These are phyloP conservation scores for Hyppa rectilinea DNA, from an alignment of 2,888 invertebrate species.

Conservation along the genomic window DNA sequence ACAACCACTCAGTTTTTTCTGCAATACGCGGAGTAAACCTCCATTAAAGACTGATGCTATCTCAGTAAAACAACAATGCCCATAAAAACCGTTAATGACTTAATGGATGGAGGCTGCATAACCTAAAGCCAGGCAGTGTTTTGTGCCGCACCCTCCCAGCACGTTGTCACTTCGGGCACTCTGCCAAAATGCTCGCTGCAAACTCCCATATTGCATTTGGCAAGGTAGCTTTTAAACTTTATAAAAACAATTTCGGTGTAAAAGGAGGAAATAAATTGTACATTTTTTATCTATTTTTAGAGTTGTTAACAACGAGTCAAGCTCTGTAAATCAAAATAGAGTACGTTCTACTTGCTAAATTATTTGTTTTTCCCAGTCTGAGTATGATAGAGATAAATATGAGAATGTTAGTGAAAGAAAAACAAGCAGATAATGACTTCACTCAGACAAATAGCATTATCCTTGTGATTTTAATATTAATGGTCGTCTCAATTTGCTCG, in stretches of 20 bases:
- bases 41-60: conserved; percentile 35
- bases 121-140: conserved; percentile 59
- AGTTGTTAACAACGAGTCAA: conserved; percentile 3
- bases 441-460: conserved; percentile 35
- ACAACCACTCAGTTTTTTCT: conserved; percentile 20
- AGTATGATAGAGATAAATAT: conserved; percentile 30
- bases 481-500: conserved; percentile 15
- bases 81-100: conserved; percentile 61
- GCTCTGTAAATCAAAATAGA: conserved; percentile 39
- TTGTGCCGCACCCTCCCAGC: conserved; percentile 45
- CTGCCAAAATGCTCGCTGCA: conserved; percentile 54
- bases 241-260: conserved; percentile 44
- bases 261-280: conserved; percentile 30
- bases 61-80: conserved; percentile 53
- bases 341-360: conserved; percentile 17
- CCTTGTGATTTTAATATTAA: conserved; percentile 45
- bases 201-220: conserved; percentile 54
- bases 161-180: conserved; percentile 52
- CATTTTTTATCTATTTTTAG: conserved; percentile 25
- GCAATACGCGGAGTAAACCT: conserved; percentile 8
- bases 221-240: conserved; percentile 48
- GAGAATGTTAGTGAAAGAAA: conserved; percentile 40
- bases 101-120: conserved; percentile 58
- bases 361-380: conserved; percentile 29
- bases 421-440: conserved; percentile 34